Evolutionary conservation across 1,140 invertebrate species (phyloP), one percentile per base, ranked within the genome.

Genomic region (Drosophila pseudoobscura): DNA sequence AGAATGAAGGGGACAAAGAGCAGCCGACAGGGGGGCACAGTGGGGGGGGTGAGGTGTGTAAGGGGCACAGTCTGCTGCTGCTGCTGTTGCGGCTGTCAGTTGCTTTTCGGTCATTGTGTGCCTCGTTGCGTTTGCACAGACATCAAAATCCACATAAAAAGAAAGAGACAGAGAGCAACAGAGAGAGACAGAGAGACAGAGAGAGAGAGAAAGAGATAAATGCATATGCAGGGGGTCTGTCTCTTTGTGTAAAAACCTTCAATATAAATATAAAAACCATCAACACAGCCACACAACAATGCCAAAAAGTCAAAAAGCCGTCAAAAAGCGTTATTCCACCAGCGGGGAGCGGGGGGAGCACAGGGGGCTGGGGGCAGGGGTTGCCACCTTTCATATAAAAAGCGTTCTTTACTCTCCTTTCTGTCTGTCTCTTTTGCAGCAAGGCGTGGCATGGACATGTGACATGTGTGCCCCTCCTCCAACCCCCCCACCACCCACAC

Each of bases 221-320:
- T 35, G 13, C 35, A 61, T 31, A 43, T 39, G 35, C 35, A 13
- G 35, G 35, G 35, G 9, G 35, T 2, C 31, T 9, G 35, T 64
- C 11, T 2, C 6, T 3, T 6, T 6, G 8, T 53, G 41, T 24
- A 29, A 74, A 62, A 73, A 84, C 57, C 78, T 54, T 70, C 80
- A 80, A 69, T 73, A 84, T 73, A 85, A 70, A 76, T 76, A 79
- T 57, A 70, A 69, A 69, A 66, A 13, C 35, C 35, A 11, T 39
- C 35, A 39, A 39, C 35, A 13, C 49, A 60, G 72, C 58, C 64
- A 83, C 54, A 72, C 11, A 72, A 65, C 57, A 63, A 51, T 55
- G 75, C 64, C 50, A 75, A 62, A 75, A 68, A 87, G 80, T 80
- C 82, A 85, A 85, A 85, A 85, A 75, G 77, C 77, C 82, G 56